These are phyloP conservation scores for Pogonophryne albipinna DNA, from an alignment of 2,797 vertebrate species.

Conservation along the genomic window DNA sequence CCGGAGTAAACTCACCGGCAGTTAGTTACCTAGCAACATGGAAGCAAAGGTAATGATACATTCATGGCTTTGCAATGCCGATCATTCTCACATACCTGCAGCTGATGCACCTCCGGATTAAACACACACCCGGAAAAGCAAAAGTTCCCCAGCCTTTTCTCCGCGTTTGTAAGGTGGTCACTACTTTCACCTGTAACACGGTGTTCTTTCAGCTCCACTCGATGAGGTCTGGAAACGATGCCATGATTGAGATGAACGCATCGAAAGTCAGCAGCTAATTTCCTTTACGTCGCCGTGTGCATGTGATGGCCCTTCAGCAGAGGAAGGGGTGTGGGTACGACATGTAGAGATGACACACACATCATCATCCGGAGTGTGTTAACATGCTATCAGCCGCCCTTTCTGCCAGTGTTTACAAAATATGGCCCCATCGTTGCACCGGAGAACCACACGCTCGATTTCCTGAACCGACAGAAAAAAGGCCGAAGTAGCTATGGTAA, in stretches of 20 bases:
- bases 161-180: slow-evolving; percentile 1
- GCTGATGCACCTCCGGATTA: slow-evolving; percentile 47
- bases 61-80: slow-evolving; percentile 60
- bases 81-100: slow-evolving; percentile 78
- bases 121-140: slow-evolving; percentile 33
- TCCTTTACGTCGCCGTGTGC: slow-evolving; percentile 51
- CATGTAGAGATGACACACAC: slow-evolving; percentile 38
- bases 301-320: slow-evolving; percentile 38
- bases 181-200: not conserved
- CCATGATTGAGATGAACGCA: slow-evolving; percentile 47
- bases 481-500: slow-evolving; percentile 67
- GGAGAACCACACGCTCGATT: slow-evolving; percentile 49
- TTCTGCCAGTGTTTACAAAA: slow-evolving; percentile 66
- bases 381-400: slow-evolving; percentile 27
- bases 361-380: slow-evolving; percentile 44
- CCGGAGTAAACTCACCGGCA: slow-evolving; percentile 77
- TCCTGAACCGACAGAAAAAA: slow-evolving; percentile 59
- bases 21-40: slow-evolving; percentile 86
- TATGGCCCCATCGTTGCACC: slow-evolving; percentile 53
- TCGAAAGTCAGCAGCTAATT: slow-evolving; percentile 52
- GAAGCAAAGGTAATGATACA: slow-evolving; percentile 76
- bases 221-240: slow-evolving; percentile 41
- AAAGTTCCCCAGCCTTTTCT: slow-evolving; percentile 59
- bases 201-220: slow-evolving; percentile 34
- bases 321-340: slow-evolving; percentile 52